Conservation (phyloP, 2,888 invertebrate species). For the Campaea margaritaria region DNA sequence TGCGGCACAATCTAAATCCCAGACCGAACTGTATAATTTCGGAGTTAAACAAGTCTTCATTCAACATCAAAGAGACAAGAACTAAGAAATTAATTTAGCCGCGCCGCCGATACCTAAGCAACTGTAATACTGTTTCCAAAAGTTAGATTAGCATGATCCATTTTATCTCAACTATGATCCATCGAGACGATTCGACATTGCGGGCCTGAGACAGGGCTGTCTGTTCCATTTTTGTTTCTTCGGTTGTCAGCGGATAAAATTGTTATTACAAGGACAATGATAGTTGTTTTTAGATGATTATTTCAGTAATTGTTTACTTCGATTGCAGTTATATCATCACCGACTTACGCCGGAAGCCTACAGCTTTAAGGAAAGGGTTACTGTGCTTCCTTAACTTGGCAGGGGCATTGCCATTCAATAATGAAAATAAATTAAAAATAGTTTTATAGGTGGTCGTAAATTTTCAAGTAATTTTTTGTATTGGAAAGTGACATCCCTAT, state of each 20-base stretch:
- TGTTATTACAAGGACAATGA: no score
- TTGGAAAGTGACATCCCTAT: conserved; percentile 9
- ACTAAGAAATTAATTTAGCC: conserved; percentile 38
- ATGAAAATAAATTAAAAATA: no score
- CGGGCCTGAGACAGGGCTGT: conserved; percentile 33
- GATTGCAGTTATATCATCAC: no score
- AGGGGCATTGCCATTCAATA: no score
- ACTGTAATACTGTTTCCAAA: conserved; percentile 43
- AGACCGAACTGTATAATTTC: conserved; percentile 6
- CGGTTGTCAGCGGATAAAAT: not conserved
- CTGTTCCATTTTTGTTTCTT: conserved; percentile 1
- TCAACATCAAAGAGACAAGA: conserved; percentile 33
- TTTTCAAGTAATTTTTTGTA: not conserved
- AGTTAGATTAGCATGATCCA: conserved; percentile 59
- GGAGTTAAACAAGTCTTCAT: conserved; percentile 16
- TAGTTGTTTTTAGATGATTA: no score
- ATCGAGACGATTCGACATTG: conserved; percentile 43
- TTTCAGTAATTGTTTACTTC: no score
- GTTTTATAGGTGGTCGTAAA: no score
- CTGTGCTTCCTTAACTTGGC: no score
- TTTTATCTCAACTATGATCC: conserved; percentile 62
- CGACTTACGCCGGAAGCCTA: no score
- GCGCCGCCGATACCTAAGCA: conserved; percentile 29
- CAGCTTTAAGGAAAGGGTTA: no score
- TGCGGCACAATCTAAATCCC: conserved; percentile 3